Evolutionary conservation across 2,113 vertebrate genomes (phyloP), one percentile per base, ranked within the genome.

Genomic region (Gallinago media): DNA sequence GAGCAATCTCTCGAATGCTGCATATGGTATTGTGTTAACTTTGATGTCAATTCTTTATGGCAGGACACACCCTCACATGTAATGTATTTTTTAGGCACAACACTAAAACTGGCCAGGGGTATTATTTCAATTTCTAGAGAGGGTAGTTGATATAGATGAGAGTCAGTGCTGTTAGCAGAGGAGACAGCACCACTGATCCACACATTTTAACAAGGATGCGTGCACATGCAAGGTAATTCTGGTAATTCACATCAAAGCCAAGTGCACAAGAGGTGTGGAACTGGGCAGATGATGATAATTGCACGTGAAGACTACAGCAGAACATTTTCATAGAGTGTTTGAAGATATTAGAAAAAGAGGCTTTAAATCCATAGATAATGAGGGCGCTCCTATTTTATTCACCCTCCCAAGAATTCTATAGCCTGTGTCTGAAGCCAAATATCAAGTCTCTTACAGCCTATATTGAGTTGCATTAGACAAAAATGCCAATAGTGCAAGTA

Each of bases 81-180:
- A 66, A 79, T 44, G 46, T 79, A 46, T 65, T 94, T 92, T 71
- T 77, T 70, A 80, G 36, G 80, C 76, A 81, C 68, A 88, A 77
- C 58, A 34, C 47, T 94, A 56, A 71, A 83, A 79, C 44, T 80
- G 55, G 88, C 67, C 86, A 91, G 72, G 91, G 79, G 47, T 94
- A 96, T 97, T 96, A 96, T 90, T 94, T 66, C 84, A n/a, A 96
- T 96, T 95, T 95, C 77, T 70, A 74, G 79, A 94, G 66, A 68
- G 40, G 49, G 34, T 36, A 86, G 79, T 59, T 94, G 85, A 82
- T 92, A 56, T 0, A 73, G 80, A 95, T 40, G n/a, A 89, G 36
- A 75, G 55, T 81, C 78, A n/a, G 40, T 25, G 42, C 46, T 68
- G 20, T 92, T n/a, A 90, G 59, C 63, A 81, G 70, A 89, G 27